Percentiles rank a stretch among this genome's conserved stretches.
phyloP scores from a whole-genome alignment of 2,888 invertebrate genomes.

The Noctua janthina region DNA sequence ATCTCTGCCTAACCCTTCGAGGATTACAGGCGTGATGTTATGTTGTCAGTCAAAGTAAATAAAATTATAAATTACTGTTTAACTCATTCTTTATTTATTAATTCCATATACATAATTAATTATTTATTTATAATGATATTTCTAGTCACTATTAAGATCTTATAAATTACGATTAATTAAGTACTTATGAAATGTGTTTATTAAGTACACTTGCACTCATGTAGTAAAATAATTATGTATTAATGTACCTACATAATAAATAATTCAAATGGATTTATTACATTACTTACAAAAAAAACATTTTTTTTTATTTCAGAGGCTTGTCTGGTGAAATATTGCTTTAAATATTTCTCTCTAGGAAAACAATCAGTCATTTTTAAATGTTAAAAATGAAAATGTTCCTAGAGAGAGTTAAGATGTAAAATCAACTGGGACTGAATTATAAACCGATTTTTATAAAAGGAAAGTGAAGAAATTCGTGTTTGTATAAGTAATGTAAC shows the following conservation, averaged over 20 bases:
- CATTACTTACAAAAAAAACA: slow-evolving; percentile 19
- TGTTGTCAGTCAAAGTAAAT: neutral
- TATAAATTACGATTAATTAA: slow-evolving; percentile 82
- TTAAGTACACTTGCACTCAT: slow-evolving; percentile 76
- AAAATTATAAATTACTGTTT: slow-evolving; percentile 55
- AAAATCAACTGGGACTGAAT: neutral
- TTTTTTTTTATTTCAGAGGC: too few relatives aligned
- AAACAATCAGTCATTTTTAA: slow-evolving; percentile 58
- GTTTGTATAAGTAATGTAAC: slow-evolving; percentile 52
- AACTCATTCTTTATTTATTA: slow-evolving; percentile 85
- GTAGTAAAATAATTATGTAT: slow-evolving; percentile 50
- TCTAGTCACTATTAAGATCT: slow-evolving; percentile 83
- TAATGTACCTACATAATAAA: slow-evolving; percentile 38
- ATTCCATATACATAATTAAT: slow-evolving; percentile 83
- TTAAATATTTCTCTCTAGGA: neutral
- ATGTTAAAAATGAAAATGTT: slow-evolving; percentile 62
- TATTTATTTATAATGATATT: slow-evolving; percentile 78
- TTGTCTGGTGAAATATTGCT: neutral
- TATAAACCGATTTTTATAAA: neutral
- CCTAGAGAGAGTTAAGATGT: neutral
- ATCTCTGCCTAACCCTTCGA: too few relatives aligned
- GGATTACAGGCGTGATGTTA: too few relatives aligned
- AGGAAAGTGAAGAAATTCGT: neutral
- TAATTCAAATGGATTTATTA: slow-evolving; percentile 56
- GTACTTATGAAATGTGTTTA: slow-evolving; percentile 77